phyloP scores from a whole-genome alignment of 2,888 invertebrate genomes.

The Apodemia zela region DNA sequence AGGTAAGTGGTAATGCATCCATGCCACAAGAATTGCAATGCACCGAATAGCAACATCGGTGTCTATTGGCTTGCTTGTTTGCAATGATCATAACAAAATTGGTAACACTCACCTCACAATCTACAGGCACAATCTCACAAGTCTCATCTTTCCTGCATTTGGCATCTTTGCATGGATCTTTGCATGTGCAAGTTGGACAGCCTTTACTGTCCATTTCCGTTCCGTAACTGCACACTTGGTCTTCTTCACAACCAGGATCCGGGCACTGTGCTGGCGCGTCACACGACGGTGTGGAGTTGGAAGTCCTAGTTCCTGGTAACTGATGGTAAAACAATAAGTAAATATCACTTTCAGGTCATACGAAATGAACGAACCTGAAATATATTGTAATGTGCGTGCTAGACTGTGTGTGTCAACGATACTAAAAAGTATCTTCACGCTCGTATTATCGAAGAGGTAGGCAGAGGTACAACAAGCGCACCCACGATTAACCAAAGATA shows the following conservation, averaged over 20 bases:
- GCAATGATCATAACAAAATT: no score
- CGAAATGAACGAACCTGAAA: no score
- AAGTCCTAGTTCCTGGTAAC: slow-evolving; percentile 83
- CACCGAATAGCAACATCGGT: no score
- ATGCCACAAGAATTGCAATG: no score
- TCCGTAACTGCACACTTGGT: slow-evolving; percentile 57
- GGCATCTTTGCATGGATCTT: slow-evolving; percentile 88
- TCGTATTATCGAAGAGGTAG: no score
- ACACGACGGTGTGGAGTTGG: slow-evolving; percentile 76
- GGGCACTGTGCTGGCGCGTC: slow-evolving; percentile 54
- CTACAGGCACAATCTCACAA: slow-evolving; percentile 66
- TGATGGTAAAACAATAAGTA: slow-evolving; percentile 29
- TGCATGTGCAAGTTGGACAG: slow-evolving; percentile 87
- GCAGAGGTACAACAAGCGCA: no score
- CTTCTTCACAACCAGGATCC: slow-evolving; percentile 48
- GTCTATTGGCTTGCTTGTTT: no score
- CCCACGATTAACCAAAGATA: no score
- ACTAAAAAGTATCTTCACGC: no score
- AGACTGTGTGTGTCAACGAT: no score
- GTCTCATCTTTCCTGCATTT: slow-evolving; percentile 83
- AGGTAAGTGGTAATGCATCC: no score
- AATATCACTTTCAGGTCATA: not conserved
- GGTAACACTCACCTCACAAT: slow-evolving; percentile 54
- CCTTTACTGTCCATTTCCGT: slow-evolving; percentile 73
- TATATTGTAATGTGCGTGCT: no score